Conservation (phyloP, 2,113 vertebrate genomes). For the Chloropsis hardwickii region DNA sequence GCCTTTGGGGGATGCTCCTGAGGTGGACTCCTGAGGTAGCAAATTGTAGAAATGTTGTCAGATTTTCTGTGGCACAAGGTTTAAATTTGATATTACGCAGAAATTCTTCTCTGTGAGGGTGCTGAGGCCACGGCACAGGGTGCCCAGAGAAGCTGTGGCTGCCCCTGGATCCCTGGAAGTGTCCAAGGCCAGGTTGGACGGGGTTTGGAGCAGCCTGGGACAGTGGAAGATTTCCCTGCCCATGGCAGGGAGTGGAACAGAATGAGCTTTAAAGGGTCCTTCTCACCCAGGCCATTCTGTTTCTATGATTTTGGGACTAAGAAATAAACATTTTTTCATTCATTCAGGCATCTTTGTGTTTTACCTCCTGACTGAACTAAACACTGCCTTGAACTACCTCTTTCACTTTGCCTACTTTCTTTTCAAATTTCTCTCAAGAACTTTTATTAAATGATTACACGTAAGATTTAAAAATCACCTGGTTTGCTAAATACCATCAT, state of each 20-base stretch:
- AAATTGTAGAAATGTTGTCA: not conserved
- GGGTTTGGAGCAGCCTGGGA: not conserved
- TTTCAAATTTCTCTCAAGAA: not conserved
- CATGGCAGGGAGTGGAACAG: fast-evolving
- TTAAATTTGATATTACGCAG: not conserved
- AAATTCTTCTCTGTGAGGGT: not conserved
- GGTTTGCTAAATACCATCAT: not conserved
- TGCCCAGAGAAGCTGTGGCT: not conserved
- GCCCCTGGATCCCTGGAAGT: not conserved
- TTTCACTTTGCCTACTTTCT: not conserved
- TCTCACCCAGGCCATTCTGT: not conserved
- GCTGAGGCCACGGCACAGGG: not conserved
- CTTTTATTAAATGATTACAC: not conserved
- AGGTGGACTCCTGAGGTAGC: not conserved
- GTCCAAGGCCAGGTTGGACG: fast-evolving
- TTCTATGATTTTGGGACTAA: not conserved
- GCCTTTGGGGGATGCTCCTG: not conserved
- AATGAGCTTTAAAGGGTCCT: not conserved
- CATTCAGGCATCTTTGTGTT: not conserved
- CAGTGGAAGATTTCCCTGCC: not conserved
- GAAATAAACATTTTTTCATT: not conserved
- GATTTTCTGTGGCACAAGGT: not conserved
- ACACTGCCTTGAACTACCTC: not conserved
- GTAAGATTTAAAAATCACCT: not conserved
- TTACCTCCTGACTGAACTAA: not conserved